These are phyloP conservation scores for Carassius gibelio DNA, from an alignment of 2,113 vertebrate species.

Conservation along the genomic window DNA sequence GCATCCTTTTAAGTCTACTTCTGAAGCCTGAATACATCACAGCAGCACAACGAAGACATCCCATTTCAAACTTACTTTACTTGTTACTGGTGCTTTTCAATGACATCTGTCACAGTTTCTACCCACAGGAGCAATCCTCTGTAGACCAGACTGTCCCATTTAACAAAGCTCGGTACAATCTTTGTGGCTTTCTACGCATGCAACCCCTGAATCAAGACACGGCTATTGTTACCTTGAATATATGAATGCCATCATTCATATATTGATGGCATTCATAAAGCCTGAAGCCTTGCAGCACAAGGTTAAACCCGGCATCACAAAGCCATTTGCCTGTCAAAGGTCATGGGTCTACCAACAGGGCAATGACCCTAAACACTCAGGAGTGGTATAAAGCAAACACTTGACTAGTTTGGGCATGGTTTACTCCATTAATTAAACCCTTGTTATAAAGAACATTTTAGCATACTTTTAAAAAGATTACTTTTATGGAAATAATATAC, in stretches of 20 bases:
- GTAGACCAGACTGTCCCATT: too few relatives aligned
- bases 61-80: too few relatives aligned
- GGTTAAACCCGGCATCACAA: not conserved
- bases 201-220: not conserved
- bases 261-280: not conserved
- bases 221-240: not conserved
- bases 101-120: too few relatives aligned
- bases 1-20: too few relatives aligned
- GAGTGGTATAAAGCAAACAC: slow-evolving; percentile 10
- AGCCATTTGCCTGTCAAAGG: not conserved
- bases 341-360: not conserved
- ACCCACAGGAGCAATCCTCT: too few relatives aligned
- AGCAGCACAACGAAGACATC: too few relatives aligned
- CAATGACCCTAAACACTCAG: not conserved
- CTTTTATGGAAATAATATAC: not conserved
- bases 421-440: not conserved
- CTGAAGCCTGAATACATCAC: too few relatives aligned
- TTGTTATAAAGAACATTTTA: not conserved
- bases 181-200: too few relatives aligned
- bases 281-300: not conserved
- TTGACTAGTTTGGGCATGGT: not conserved
- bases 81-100: too few relatives aligned
- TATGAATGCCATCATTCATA: not conserved
- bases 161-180: too few relatives aligned
- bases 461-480: not conserved